These are phyloP conservation scores for Chloropsis cyanopogon DNA, from an alignment of 2,113 vertebrate genomes.

Conservation along the genomic window DNA sequence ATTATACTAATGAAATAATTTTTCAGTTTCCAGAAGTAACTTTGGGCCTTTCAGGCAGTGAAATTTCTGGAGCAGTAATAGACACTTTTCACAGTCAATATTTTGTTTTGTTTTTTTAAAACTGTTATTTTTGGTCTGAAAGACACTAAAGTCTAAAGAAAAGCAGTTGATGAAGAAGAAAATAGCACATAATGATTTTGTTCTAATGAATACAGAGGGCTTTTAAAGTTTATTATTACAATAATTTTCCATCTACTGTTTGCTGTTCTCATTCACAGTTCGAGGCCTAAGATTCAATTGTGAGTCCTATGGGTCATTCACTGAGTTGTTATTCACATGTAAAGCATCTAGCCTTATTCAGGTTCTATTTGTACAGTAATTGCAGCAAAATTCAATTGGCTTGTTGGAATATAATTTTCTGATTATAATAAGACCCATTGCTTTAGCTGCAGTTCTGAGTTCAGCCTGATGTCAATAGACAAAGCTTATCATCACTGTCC, in stretches of 20 bases:
- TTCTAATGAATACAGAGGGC: neutral
- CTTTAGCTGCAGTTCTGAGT: neutral
- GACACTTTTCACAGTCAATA: rapidly evolving
- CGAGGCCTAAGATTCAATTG: neutral
- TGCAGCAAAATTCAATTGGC: neutral
- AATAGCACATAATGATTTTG: neutral
- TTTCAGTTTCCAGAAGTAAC: neutral
- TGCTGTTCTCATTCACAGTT: neutral
- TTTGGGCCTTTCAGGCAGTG: neutral
- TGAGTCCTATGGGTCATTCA: neutral
- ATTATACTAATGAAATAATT: neutral
- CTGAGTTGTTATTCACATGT: neutral
- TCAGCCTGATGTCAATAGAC: neutral
- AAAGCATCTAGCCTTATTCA: neutral
- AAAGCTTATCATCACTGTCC: neutral
- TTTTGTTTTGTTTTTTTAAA: neutral
- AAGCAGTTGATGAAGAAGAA: neutral
- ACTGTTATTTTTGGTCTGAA: neutral
- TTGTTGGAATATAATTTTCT: neutral
- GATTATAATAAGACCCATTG: neutral
- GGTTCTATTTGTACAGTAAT: neutral
- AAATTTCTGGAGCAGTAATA: neutral
- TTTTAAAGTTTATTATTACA: neutral
- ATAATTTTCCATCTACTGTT: neutral
- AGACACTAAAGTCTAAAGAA: neutral